Percentiles rank a stretch among this genome's conserved stretches.
Evolutionary conservation across 2,888 invertebrate genomes (phyloP).

Genomic region (Cantharis rufa): DNA sequence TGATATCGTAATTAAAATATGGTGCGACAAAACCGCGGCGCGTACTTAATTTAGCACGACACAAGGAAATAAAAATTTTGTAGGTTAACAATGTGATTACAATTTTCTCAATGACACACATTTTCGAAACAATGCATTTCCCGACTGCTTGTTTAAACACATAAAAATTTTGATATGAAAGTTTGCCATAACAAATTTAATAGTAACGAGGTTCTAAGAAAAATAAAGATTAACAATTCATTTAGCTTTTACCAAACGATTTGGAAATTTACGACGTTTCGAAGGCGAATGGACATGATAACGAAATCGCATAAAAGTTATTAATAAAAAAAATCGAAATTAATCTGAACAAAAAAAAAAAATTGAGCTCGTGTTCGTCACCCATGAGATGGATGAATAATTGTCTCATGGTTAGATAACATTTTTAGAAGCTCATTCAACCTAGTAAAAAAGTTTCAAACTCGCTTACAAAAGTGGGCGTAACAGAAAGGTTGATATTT

Average conservation of each 20-base stretch:
- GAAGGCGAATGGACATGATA: neutral
- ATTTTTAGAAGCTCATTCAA: neutral
- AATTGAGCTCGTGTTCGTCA: neutral
- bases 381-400: neutral
- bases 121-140: neutral
- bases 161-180: neutral
- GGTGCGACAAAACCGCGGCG: neutral
- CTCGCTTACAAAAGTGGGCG: neutral
- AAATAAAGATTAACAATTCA: neutral
- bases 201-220: neutral
- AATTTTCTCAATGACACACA: neutral
- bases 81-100: neutral
- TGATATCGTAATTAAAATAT: neutral
- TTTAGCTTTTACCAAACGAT: neutral
- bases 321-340: neutral
- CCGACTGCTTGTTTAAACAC: neutral
- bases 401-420: neutral
- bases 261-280: neutral
- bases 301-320: neutral
- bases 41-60: neutral
- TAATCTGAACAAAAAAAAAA: neutral
- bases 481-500: neutral
- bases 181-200: neutral
- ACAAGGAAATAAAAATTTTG: neutral
- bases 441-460: neutral